Percentiles rank a stretch among this genome's conserved stretches.
Conservation (phyloP, 2,797 vertebrate species). For the Botia almorhae region DNA sequence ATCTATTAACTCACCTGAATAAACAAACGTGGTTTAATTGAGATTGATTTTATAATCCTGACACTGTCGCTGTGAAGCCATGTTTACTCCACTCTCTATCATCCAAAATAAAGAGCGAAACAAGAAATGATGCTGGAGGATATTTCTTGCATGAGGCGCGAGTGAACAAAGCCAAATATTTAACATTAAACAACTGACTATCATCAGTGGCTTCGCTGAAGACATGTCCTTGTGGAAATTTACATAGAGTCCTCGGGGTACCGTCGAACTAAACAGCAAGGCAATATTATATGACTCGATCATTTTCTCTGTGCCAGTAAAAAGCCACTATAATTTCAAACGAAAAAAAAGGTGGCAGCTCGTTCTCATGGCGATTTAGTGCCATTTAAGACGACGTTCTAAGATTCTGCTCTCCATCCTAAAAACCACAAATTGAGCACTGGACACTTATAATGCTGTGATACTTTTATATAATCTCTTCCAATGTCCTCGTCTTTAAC, state of each 20-base stretch:
- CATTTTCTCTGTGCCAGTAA: background rate
- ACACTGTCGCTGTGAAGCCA: background rate
- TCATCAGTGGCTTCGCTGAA: background rate
- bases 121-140: background rate
- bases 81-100: background rate
- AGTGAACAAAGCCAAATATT: constrained; percentile 5
- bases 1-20: background rate
- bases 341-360: constrained; percentile 3
- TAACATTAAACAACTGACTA: background rate
- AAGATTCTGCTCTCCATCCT: constrained; percentile 38
- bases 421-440: constrained; percentile 42
- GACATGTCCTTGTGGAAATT: constrained; percentile 22
- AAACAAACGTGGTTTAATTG: background rate
- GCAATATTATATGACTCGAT: background rate
- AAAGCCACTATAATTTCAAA: constrained; percentile 12
- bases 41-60: background rate
- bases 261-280: background rate
- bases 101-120: background rate
- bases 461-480: constrained; percentile 71
- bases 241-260: background rate
- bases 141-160: background rate
- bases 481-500: constrained; percentile 71
- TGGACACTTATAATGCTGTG: constrained; percentile 47
- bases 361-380: constrained; percentile 16
- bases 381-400: constrained; percentile 3